Percentiles rank a stretch among this genome's conserved stretches.
Conservation (phyloP, 2,113 vertebrate genomes). For the Mellivora capensis region DNA sequence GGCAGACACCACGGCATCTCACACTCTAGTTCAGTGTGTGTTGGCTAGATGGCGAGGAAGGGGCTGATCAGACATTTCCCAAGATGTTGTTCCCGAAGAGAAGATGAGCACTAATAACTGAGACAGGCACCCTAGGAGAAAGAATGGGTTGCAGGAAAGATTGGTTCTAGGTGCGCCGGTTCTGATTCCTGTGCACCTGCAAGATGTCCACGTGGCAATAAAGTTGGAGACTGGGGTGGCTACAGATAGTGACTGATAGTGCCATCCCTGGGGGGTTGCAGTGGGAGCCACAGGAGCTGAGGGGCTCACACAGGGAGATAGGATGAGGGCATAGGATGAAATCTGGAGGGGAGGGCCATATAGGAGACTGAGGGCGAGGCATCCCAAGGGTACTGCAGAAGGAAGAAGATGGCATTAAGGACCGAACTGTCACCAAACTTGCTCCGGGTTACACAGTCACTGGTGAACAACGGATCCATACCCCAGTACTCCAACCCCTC, state of each 20-base stretch:
- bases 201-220: rapidly evolving
- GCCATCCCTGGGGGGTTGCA: neutral
- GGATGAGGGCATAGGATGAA: neutral
- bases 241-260: neutral
- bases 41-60: neutral
- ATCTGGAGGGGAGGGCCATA: neutral
- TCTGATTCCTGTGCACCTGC: neutral
- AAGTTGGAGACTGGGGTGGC: neutral
- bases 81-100: neutral
- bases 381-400: neutral
- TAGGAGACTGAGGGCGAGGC: neutral
- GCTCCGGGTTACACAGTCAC: neutral
- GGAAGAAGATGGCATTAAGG: neutral
- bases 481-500: neutral
- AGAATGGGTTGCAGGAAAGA: neutral
- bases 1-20: neutral
- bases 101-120: neutral
- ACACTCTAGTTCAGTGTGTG: neutral
- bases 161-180: neutral
- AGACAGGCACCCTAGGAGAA: neutral
- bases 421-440: neutral
- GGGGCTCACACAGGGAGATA: neutral
- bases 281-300: neutral
- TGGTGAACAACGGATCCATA: neutral
- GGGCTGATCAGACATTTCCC: neutral